Conservation (phyloP, 1,140 invertebrate genomes). For the Popillia japonica region DNA sequence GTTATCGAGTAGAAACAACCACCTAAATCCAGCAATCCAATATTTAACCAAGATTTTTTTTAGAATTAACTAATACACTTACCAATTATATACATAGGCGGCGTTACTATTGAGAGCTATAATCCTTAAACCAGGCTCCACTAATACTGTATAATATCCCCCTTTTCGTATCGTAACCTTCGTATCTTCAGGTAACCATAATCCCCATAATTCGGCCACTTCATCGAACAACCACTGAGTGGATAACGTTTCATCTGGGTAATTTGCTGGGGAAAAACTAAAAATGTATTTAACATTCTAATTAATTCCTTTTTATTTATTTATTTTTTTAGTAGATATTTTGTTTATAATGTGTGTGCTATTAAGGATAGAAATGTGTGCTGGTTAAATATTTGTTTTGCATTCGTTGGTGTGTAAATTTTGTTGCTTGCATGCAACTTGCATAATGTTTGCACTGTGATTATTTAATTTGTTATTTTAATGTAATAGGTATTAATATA, state of each 20-base stretch:
- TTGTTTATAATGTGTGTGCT: not conserved
- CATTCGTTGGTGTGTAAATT: no score
- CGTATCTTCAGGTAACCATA: slow-evolving; percentile 70
- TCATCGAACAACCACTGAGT: slow-evolving; percentile 76
- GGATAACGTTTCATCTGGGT: slow-evolving; percentile 46
- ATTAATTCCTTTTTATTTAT: not conserved
- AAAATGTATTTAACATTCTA: slow-evolving; percentile 34
- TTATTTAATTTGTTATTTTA: no score
- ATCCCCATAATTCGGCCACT: slow-evolving; percentile 70
- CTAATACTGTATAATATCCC: slow-evolving; percentile 73
- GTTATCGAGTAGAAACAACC: slow-evolving; percentile 67
- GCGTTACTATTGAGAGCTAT: slow-evolving; percentile 78
- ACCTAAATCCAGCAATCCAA: slow-evolving; percentile 62
- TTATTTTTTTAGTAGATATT: not conserved
- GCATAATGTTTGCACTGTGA: no score
- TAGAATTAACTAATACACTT: not conserved
- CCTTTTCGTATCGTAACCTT: slow-evolving; percentile 67
- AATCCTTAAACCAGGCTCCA: slow-evolving; percentile 71
- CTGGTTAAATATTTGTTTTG: no score
- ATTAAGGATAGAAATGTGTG: no score
- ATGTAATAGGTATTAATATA: no score
- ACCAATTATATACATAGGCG: slow-evolving; percentile 70
- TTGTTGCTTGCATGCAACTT: no score
- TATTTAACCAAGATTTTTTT: not conserved
- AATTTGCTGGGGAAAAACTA: slow-evolving; percentile 44